These are phyloP conservation scores for Panagrolaimus sp. DNA, from an alignment of 1,140 invertebrate genomes.

Conservation along the genomic window DNA sequence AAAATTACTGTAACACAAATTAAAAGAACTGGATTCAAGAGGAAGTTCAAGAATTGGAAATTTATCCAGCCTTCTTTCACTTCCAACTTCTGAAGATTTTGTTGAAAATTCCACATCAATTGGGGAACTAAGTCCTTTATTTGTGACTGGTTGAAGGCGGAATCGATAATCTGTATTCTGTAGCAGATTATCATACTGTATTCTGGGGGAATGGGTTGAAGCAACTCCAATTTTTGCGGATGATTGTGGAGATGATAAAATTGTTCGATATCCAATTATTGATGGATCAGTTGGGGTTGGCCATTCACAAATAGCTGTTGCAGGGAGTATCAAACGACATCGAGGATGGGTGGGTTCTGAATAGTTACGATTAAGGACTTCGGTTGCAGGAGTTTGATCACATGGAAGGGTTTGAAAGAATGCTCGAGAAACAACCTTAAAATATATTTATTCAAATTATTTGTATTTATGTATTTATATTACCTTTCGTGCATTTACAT, in stretches of 20 bases:
- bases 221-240: background rate
- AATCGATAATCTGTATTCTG: constrained; percentile 7
- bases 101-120: constrained; percentile 11
- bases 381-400: background rate
- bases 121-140: background rate
- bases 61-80: constrained; percentile 1
- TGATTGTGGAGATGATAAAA: background rate
- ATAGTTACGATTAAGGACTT: background rate
- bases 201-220: background rate
- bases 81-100: background rate
- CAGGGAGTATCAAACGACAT: background rate
- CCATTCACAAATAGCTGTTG: constrained; percentile 6
- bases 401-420: constrained; percentile 8
- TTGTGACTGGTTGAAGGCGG: constrained; percentile 7
- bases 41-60: constrained; percentile 10
- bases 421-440: background rate
- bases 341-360: background rate
- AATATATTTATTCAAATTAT: no score
- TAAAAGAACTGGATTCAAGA: background rate
- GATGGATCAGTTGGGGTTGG: background rate
- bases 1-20: no score
- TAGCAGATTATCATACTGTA: background rate
- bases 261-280: constrained; percentile 10
- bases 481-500: constrained; percentile 14
- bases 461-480: background rate